Evolutionary conservation across 2,797 vertebrate species (phyloP).

Genomic region (Diceros bicornis): DNA sequence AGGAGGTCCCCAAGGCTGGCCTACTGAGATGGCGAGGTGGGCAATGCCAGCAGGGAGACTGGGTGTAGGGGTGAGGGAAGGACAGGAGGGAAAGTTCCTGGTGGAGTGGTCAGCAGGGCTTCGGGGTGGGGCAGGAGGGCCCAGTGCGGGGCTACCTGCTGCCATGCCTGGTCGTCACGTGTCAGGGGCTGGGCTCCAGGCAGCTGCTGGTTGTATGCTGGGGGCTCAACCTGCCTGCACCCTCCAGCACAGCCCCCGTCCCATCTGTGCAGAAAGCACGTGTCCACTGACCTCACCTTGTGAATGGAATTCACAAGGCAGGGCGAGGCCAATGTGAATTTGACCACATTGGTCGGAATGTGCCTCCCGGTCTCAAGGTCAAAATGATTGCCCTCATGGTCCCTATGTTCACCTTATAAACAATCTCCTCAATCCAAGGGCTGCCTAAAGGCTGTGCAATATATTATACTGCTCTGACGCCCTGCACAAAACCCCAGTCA

Average conservation of each 20-base stretch:
- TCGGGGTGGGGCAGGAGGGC: not conserved
- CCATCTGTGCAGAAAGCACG: not conserved
- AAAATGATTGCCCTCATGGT: not conserved
- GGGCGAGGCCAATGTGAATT: not conserved
- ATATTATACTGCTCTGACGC: not conserved
- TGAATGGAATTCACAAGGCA: not conserved
- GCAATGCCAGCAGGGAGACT: not conserved
- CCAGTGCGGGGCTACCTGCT: no score
- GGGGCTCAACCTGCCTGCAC: not conserved
- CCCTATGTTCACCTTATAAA: not conserved
- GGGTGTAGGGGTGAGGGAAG: not conserved
- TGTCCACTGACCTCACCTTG: not conserved
- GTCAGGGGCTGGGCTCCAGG: not conserved
- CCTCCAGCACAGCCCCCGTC: not conserved
- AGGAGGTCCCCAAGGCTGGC: not conserved
- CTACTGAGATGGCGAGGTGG: not conserved
- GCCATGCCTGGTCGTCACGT: fast-evolving
- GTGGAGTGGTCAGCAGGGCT: no score
- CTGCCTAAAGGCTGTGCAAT: not conserved
- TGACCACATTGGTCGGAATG: not conserved
- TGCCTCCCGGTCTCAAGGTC: not conserved
- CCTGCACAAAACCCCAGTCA: fast-evolving
- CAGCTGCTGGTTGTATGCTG: not conserved
- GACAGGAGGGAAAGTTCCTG: fast-evolving
- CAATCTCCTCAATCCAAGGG: not conserved